phyloP scores from a whole-genome alignment of 2,113 vertebrate species.

The Solenodon paradoxus region DNA sequence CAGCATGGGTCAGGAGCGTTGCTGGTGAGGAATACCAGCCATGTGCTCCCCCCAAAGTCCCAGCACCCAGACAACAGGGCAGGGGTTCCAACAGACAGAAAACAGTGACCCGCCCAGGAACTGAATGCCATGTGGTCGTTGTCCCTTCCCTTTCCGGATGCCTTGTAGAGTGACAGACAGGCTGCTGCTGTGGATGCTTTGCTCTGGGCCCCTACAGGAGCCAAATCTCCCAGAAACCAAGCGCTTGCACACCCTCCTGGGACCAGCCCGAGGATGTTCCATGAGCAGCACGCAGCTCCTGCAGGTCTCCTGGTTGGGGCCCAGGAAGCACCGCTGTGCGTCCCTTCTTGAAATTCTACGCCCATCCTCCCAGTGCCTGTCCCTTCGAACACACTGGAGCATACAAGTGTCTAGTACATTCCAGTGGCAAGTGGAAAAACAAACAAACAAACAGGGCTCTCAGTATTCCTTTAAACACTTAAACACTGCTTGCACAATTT shows the following conservation, averaged over 20 bases:
- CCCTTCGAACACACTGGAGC: too few species aligned
- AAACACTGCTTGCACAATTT: not conserved
- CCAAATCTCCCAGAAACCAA: not conserved
- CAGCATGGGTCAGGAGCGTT: too few species aligned
- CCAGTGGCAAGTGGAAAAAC: not conserved
- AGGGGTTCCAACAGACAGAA: not conserved
- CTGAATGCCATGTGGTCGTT: too few species aligned
- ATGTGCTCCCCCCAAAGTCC: not conserved
- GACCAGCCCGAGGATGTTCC: not conserved
- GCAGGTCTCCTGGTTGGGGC: not conserved
- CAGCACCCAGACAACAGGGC: not conserved
- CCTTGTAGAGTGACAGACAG: not conserved
- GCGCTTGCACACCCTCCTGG: rapidly evolving
- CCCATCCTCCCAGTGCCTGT: not conserved
- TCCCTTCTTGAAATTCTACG: not conserved
- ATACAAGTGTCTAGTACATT: not conserved
- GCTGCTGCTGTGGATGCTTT: not conserved
- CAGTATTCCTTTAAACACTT: not conserved
- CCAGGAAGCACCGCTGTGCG: not conserved
- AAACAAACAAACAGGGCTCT: too few species aligned
- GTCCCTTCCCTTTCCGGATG: not conserved
- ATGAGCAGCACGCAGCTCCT: rapidly evolving
- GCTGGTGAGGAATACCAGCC: not conserved
- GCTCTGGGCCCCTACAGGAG: not conserved
- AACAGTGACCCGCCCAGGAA: not conserved